Evolutionary conservation across 2,797 vertebrate species (phyloP), one percentile per base, ranked within the genome.

Genomic region (Halcyon chelicuti): DNA sequence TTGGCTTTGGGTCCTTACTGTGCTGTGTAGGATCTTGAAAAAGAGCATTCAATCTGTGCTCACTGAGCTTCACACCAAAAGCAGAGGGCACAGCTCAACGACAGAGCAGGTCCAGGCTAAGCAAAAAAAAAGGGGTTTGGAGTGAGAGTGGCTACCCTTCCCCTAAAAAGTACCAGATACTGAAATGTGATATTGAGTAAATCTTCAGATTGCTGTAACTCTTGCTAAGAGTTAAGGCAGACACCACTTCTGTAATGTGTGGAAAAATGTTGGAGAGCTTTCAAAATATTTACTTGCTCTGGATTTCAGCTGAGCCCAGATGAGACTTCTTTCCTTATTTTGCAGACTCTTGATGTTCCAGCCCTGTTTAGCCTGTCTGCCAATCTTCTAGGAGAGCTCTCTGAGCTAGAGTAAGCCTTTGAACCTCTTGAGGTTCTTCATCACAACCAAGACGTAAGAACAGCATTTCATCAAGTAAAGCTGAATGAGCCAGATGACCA

Each of bases 171-270:
- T 18, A 37, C 75, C 85, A 88, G 75, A 33, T 49, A 15, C 0
- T 40, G 79, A 73, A 94, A 95, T 68, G 35, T 1, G 7, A 37
- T 14, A 22, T 94, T 91, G 95, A 93, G 94, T 75, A 95, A 96
- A 88, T 33, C 85, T 68, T 68, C 18, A 18, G 35, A 88, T 88
- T 94, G 93, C 82, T 40, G 87, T 75, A 95, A 94, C 62, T 86
- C 79, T 6, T 62, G 78, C 85, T 86, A 2, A 61, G 93, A 94
- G 86, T 19, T 47, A 57, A 70, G 70, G 79, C 93, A 52, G 4
- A 18, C 63, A 65, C 76, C 17, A 3, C 66, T 93, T 94, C 58
- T 81, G 79, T 91, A 44, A 40, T 4, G 58, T 5, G 10, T 28
- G 42, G 66, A 78, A 95, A 67, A 71, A 47, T 22, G 73, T 31